Percentiles rank a stretch among this genome's conserved stretches.
phyloP scores from a whole-genome alignment of 2,113 vertebrate genomes.

The Semicossyphus pulcher region DNA sequence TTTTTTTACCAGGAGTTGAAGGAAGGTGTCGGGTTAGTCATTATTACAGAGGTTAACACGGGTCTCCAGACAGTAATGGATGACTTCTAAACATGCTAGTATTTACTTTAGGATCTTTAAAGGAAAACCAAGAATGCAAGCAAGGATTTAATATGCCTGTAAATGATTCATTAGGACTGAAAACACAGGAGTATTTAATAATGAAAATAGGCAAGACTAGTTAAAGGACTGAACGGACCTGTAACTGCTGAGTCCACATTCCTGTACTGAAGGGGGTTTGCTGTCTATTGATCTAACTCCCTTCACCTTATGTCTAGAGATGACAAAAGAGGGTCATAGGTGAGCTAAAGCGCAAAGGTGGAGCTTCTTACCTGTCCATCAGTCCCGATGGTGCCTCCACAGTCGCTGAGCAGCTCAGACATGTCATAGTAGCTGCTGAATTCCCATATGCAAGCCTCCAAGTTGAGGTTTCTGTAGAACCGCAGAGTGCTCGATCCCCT shows the following conservation, averaged over 20 bases:
- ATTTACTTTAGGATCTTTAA: constrained; percentile 40
- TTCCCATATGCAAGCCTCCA: constrained; percentile 96
- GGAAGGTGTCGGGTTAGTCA: constrained; percentile 54
- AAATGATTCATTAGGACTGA: constrained; percentile 45
- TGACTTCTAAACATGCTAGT: constrained; percentile 1
- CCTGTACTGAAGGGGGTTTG: constrained; percentile 10
- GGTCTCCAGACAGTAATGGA: constrained; percentile 40
- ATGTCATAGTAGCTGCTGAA: constrained; percentile 95
- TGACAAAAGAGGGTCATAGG: constrained; percentile 57
- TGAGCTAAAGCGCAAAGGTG: constrained; percentile 41
- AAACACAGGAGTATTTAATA: constrained; percentile 2
- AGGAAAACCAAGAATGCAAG: constrained; percentile 30
- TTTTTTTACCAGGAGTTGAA: constrained; percentile 2
- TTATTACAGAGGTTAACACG: constrained; percentile 47
- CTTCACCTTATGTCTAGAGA: constrained; percentile 19
- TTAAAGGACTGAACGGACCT: background rate
- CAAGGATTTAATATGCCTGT: constrained; percentile 24
- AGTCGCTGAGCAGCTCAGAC: constrained; percentile 93
- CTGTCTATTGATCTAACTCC: constrained; percentile 13
- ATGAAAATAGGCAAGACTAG: constrained; percentile 6
- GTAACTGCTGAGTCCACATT: constrained; percentile 29
- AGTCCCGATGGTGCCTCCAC: constrained; percentile 86
- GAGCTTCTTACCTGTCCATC: constrained; percentile 89
- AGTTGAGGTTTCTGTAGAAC: constrained; percentile 93
- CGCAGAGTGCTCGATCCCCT: constrained; percentile 87